These are phyloP conservation scores for Zaprionus camerounensis DNA, from an alignment of 1,140 invertebrate genomes.

Conservation along the genomic window DNA sequence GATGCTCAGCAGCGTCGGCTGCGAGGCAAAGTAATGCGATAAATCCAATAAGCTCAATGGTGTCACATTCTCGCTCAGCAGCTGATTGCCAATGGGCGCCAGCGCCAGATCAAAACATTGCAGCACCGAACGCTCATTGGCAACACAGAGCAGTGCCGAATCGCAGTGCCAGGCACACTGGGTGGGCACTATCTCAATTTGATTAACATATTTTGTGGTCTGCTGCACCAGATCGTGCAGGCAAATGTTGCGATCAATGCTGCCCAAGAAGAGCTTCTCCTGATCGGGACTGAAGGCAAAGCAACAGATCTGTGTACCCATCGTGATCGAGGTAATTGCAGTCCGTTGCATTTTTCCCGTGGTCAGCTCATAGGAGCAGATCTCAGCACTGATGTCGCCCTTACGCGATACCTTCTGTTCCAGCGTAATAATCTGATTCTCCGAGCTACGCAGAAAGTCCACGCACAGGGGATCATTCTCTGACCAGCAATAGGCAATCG, in stretches of 20 bases:
- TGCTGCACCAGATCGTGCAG: conserved; percentile 88
- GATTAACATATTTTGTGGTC: conserved; percentile 86
- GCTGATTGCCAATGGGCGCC: conserved; percentile 88
- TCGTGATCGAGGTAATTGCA: conserved; percentile 88
- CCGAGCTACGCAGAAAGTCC: conserved; percentile 87
- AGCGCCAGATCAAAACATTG: conserved; percentile 92
- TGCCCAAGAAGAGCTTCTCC: conserved; percentile 90
- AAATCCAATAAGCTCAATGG: conserved; percentile 88
- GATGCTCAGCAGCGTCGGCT: conserved; percentile 86
- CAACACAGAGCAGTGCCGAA: conserved; percentile 88
- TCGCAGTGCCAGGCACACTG: conserved; percentile 90
- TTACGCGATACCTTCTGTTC: conserved; percentile 91
- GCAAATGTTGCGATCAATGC: conserved; percentile 91
- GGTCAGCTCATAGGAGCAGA: conserved; percentile 89
- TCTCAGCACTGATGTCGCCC: conserved; percentile 91
- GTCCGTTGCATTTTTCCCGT: conserved; percentile 88
- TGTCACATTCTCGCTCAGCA: conserved; percentile 88
- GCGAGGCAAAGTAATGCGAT: conserved; percentile 88
- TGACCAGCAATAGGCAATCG: conserved; percentile 88
- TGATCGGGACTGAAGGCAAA: conserved; percentile 88
- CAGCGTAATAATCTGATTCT: conserved; percentile 89
- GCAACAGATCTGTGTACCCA: conserved; percentile 90
- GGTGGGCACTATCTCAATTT: conserved; percentile 88
- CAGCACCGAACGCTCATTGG: conserved; percentile 90
- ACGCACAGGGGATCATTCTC: conserved; percentile 90